Base-by-base conservation (phyloP, 1,140 invertebrate species). In the Littorina saxatilis region DNA sequence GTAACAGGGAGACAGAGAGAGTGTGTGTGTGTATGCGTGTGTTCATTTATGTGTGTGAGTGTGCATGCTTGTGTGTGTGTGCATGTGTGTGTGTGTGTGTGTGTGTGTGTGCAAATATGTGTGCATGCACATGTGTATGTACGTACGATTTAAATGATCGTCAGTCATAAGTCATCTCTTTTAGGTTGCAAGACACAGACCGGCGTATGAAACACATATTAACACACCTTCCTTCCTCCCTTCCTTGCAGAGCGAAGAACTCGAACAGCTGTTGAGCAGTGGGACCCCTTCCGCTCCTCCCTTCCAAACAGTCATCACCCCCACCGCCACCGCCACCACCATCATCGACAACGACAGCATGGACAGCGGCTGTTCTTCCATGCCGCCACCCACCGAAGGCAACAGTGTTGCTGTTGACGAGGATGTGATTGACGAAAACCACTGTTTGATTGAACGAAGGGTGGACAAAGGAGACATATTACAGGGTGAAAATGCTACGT, bases 191-290 rank as follows among this genome's bases (percentile, higher is more conserved):
- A 66, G n/a, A 1, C 15, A 39, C 5, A 39, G 32, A 66, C 15
- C n/a, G 11, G 32, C 11, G 13, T 66, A 39, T 74, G 40, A 43
- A 20, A 7, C 15, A 1, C n/a, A 5, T 43, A 27, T 23, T 11
- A 47, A 5, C 15, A 20, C n/a, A n/a, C 23, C n/a, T n/a, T 9
- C 3, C 17, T 27, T 32, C 17, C 32, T n/a, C 29, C 11, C 13
- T 52, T 27, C 17, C 29, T 58, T 78, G 40, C 76, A 78, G 76
- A 66, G 15, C 20, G 76, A 78, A 37, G 76, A 78, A 29, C 58
- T 78, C 55, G 75, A 78, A 32, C 27, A 78, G 39, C 76, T 78
- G 76, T 15, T 78, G 39, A 32, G 20, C 4, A 15, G 35, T 0
- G 17, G 2, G 7, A 2, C 73, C 15, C 35, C 27, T 17, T 17